Percentiles rank a stretch among this genome's conserved stretches.
Evolutionary conservation across 2,888 invertebrate species (phyloP).

Genomic region (Sisyra nigra): DNA sequence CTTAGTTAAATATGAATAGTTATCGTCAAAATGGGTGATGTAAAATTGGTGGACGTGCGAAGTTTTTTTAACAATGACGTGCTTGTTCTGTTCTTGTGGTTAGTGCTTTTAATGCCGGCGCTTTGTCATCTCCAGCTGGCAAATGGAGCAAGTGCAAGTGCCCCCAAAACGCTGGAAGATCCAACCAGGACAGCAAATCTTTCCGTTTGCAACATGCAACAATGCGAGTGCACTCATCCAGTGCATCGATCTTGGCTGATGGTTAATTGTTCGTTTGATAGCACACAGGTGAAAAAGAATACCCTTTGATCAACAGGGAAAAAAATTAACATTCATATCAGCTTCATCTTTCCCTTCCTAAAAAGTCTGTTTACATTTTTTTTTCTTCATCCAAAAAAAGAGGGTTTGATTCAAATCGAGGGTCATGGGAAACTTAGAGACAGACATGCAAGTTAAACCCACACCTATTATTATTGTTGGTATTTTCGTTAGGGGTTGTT

Average conservation of each 20-base stretch:
- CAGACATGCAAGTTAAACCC: too few species aligned
- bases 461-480: too few species aligned
- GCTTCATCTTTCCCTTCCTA: too few species aligned
- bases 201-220: conserved; percentile 37
- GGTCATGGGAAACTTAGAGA: too few species aligned
- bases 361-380: too few species aligned
- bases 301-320: neutral
- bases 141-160: conserved; percentile 8
- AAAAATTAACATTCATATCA: too few species aligned
- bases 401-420: too few species aligned
- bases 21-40: conserved; percentile 15
- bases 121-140: conserved; percentile 11
- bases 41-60: conserved; percentile 10
- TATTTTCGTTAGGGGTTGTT: too few species aligned
- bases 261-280: conserved; percentile 45
- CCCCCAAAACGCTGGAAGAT: neutral
- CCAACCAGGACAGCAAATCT: conserved; percentile 14
- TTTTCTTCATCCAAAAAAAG: too few species aligned
- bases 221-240: conserved; percentile 40
- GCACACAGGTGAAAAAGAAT: conserved; percentile 37
- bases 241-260: conserved; percentile 40
- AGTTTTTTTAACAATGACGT: conserved; percentile 1
- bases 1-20: conserved; percentile 3
- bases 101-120: conserved; percentile 15
- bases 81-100: conserved; percentile 14